Evolutionary conservation across 2,888 invertebrate species (phyloP).

Genomic region (Sympetrum striolatum): DNA sequence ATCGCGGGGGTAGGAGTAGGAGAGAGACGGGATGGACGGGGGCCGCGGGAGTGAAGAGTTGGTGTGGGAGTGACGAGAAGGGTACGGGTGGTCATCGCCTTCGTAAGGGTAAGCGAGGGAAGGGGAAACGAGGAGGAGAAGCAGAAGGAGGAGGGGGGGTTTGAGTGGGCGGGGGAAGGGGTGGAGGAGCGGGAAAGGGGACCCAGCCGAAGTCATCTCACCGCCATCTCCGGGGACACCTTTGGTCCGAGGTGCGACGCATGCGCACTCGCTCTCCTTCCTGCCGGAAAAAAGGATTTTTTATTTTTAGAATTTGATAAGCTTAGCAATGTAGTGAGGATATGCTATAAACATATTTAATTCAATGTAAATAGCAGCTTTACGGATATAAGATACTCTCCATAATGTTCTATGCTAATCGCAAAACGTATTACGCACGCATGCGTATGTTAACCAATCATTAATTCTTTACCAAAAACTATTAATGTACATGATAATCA

Average conservation of each 20-base stretch:
- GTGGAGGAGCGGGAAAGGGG: conserved; percentile 5
- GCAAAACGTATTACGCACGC: no score
- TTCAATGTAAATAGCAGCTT: not conserved
- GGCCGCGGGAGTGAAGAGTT: conserved; percentile 74
- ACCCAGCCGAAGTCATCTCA: conserved; percentile 44
- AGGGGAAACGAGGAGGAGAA: not conserved
- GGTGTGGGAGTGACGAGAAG: conserved; percentile 64
- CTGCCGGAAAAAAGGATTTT: not conserved
- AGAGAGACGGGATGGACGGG: conserved; percentile 56
- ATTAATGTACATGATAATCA: no score
- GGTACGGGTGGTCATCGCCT: conserved; percentile 53
- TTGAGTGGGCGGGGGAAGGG: not conserved
- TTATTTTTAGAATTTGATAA: no score
- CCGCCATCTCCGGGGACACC: conserved; percentile 40
- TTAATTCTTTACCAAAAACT: no score
- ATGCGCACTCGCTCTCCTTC: conserved; percentile 26
- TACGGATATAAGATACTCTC: not conserved
- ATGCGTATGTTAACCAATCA: no score
- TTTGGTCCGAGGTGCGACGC: conserved; percentile 36
- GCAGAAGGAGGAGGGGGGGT: not conserved
- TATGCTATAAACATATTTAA: not conserved
- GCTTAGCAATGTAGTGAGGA: no score
- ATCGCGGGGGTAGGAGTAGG: conserved; percentile 52
- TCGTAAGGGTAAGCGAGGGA: conserved; percentile 50
- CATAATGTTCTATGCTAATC: not conserved